Conservation (phyloP, 2,113 vertebrate genomes). For the Ia io region DNA sequence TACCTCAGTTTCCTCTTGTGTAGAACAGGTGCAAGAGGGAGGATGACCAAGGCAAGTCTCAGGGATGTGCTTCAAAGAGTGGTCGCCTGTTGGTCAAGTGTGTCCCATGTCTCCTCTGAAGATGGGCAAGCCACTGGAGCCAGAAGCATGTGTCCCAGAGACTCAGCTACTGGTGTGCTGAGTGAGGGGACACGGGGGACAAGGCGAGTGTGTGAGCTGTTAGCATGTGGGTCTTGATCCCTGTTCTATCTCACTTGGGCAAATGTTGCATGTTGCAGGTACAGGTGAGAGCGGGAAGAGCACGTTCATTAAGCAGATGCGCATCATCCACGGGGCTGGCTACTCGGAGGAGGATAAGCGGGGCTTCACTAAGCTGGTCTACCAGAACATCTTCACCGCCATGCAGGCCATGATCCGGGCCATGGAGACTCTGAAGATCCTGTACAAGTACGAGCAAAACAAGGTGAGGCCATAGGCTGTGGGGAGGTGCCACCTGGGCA, state of each 20-base stretch:
- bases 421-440: slow-evolving; percentile 89
- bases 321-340: slow-evolving; percentile 89
- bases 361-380: slow-evolving; percentile 89
- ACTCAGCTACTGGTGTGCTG: neutral
- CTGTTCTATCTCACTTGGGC: neutral
- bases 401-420: slow-evolving; percentile 91
- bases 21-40: neutral
- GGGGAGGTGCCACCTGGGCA: neutral
- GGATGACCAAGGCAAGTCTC: neutral
- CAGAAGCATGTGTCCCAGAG: neutral
- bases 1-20: neutral
- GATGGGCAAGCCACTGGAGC: neutral
- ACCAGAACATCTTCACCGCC: slow-evolving; percentile 91
- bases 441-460: slow-evolving; percentile 88
- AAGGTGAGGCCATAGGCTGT: slow-evolving; percentile 77
- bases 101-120: too few species aligned
- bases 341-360: slow-evolving; percentile 90
- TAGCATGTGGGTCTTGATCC: neutral
- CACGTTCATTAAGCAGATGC: slow-evolving; percentile 90
- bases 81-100: accelerated
- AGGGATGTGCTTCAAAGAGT: neutral
- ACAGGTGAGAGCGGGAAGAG: slow-evolving; percentile 90
- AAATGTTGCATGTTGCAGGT: slow-evolving; percentile 64
- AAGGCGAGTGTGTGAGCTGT: too few species aligned
- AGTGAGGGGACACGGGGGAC: neutral